A percentile compares a stretch with the other conserved stretches of the same genome.
Conservation (phyloP, 1,140 invertebrate genomes). For the Kradibia gibbosae region DNA sequence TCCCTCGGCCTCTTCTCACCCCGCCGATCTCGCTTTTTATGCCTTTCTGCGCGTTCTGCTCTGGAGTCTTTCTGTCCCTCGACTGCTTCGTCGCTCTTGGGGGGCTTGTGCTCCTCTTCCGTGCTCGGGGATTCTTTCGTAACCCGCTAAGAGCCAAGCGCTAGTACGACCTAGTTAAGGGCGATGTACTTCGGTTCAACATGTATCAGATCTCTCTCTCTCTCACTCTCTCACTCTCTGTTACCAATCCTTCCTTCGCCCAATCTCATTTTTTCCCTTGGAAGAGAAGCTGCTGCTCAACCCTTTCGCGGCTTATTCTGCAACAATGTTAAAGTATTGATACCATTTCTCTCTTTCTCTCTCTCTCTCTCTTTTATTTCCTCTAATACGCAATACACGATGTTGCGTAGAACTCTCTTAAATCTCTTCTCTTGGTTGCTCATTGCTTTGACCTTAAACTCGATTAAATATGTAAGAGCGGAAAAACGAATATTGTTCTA, state of each 20-base stretch:
- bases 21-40: conserved; percentile 15
- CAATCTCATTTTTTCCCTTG: no score
- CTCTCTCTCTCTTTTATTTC: background rate
- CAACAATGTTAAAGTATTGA: no score
- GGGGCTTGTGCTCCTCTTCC: conserved; percentile 28
- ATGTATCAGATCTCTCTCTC: conserved; percentile 11
- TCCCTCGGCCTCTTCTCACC: background rate
- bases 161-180: conserved; percentile 39
- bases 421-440: no score
- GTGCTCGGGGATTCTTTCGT: background rate
- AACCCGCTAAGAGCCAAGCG: background rate
- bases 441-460: no score
- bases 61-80: background rate
- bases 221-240: background rate
- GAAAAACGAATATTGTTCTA: no score
- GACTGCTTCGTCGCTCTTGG: background rate
- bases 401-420: no score
- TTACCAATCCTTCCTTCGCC: conserved; percentile 35
- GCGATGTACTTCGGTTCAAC: conserved; percentile 14
- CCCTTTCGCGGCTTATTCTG: conserved; percentile 4
- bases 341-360: no score
- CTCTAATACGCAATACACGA: background rate
- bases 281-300: background rate
- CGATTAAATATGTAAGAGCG: no score
- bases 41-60: background rate